phyloP scores from a whole-genome alignment of 2,888 invertebrate species.

The Germaria angustata region DNA sequence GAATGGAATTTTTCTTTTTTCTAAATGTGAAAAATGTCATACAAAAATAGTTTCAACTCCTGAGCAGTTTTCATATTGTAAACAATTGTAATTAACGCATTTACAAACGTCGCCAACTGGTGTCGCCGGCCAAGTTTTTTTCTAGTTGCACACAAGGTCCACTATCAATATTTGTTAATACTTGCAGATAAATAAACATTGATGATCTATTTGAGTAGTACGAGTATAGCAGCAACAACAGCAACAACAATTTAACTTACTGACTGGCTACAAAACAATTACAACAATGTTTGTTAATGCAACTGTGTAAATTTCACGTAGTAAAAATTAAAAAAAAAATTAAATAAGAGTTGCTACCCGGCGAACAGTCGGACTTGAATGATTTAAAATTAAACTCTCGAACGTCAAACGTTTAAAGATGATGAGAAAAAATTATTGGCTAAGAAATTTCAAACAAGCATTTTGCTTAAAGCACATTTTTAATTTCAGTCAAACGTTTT shows the following conservation, averaged over 20 bases:
- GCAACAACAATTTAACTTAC: neutral
- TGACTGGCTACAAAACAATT: constrained; percentile 21
- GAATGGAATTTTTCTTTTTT: neutral
- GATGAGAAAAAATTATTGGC: too few relatives aligned
- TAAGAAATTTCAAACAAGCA: too few relatives aligned
- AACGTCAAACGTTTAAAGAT: too few relatives aligned
- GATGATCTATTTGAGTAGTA: constrained; percentile 25
- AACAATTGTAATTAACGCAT: constrained; percentile 65
- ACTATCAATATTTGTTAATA: constrained; percentile 43
- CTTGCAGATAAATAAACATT: constrained; percentile 27
- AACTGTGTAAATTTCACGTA: constrained; percentile 52
- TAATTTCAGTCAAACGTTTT: too few relatives aligned
- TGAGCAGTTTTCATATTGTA: neutral
- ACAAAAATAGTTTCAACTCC: constrained; percentile 9
- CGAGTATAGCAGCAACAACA: constrained; percentile 6
- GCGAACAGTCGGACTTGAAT: too few relatives aligned
- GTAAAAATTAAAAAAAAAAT: neutral
- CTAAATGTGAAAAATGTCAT: constrained; percentile 26
- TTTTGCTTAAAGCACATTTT: too few relatives aligned
- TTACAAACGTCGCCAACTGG: constrained; percentile 60
- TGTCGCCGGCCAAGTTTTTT: constrained; percentile 54
- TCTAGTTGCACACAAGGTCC: neutral
- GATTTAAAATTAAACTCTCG: too few relatives aligned
- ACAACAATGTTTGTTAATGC: constrained; percentile 44
- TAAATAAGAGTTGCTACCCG: constrained; percentile 8